These are phyloP conservation scores for Thalassoma bifasciatum DNA, from an alignment of 2,113 vertebrate genomes.

Conservation along the genomic window DNA sequence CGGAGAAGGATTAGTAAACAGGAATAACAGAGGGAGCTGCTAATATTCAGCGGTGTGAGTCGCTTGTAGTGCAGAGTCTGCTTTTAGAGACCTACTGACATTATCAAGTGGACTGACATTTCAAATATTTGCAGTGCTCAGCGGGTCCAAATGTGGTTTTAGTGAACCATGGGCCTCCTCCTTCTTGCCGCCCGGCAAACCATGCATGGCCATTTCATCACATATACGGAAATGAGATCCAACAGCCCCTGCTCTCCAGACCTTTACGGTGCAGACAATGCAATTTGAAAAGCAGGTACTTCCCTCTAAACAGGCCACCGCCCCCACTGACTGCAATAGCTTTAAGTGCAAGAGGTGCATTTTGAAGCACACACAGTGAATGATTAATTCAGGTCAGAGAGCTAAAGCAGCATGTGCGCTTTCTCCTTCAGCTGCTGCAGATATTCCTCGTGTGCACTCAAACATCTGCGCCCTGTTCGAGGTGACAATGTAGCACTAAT, in stretches of 20 bases:
- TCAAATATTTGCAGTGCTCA: constrained; percentile 94
- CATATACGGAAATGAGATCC: constrained; percentile 84
- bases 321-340: constrained; percentile 16
- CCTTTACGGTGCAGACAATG: constrained; percentile 78
- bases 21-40: constrained; percentile 36
- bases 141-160: constrained; percentile 87
- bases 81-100: constrained; percentile 88
- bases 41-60: constrained; percentile 78
- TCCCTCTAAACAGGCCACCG: constrained; percentile 43
- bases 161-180: constrained; percentile 80
- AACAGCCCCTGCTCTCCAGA: constrained; percentile 81
- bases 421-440: constrained; percentile 35
- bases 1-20: constrained; percentile 33
- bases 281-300: constrained; percentile 49
- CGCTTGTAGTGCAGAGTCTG: constrained; percentile 83
- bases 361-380: constrained; percentile 10
- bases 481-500: constrained; percentile 44
- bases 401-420: neutral
- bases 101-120: constrained; percentile 96
- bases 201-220: constrained; percentile 90
- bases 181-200: constrained; percentile 78
- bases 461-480: constrained; percentile 19
- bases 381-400: constrained; percentile 55
- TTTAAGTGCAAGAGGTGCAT: constrained; percentile 41
- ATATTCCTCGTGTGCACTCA: constrained; percentile 2